Evolutionary conservation across 2,888 invertebrate species (phyloP).

Genomic region (Anorthoa munda): DNA sequence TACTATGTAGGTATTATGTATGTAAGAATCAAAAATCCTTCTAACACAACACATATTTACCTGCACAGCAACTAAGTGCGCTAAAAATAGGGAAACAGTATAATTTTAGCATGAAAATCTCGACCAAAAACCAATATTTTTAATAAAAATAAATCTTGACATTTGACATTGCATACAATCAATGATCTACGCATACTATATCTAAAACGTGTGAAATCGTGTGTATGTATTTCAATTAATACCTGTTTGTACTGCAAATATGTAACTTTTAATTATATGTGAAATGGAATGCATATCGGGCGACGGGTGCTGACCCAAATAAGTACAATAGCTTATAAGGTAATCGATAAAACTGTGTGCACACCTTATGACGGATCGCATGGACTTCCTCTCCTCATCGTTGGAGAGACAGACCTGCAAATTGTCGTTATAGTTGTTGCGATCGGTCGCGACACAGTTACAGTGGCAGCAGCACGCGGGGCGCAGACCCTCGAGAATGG

Average conservation of each 20-base stretch:
- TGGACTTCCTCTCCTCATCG: conserved; percentile 89
- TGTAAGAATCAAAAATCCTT: conserved; percentile 47
- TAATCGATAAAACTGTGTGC: conserved; percentile 78
- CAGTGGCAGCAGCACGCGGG: conserved; percentile 87
- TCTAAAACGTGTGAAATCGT: conserved; percentile 60
- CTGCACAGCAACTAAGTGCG: conserved; percentile 89
- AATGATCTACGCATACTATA: conserved; percentile 62
- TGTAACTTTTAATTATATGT: conserved; percentile 72
- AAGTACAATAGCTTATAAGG: conserved; percentile 60
- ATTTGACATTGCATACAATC: conserved; percentile 59
- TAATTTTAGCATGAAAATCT: conserved; percentile 71
- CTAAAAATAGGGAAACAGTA: conserved; percentile 88
- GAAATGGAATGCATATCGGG: conserved; percentile 61
- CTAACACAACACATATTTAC: conserved; percentile 85
- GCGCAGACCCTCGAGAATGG: conserved; percentile 83
- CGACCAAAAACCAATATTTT: conserved; percentile 39
- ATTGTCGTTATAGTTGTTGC: conserved; percentile 85
- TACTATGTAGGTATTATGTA: conserved; percentile 27
- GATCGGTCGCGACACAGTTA: conserved; percentile 80
- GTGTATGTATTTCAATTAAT: conserved; percentile 67
- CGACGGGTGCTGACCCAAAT: conserved; percentile 65
- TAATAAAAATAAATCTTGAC: conserved; percentile 39
- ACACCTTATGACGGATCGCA: conserved; percentile 93
- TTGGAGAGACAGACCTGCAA: conserved; percentile 90
- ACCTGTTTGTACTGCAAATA: conserved; percentile 63